phyloP scores from a whole-genome alignment of 2,113 vertebrate genomes.

The Cyprinus carpio region DNA sequence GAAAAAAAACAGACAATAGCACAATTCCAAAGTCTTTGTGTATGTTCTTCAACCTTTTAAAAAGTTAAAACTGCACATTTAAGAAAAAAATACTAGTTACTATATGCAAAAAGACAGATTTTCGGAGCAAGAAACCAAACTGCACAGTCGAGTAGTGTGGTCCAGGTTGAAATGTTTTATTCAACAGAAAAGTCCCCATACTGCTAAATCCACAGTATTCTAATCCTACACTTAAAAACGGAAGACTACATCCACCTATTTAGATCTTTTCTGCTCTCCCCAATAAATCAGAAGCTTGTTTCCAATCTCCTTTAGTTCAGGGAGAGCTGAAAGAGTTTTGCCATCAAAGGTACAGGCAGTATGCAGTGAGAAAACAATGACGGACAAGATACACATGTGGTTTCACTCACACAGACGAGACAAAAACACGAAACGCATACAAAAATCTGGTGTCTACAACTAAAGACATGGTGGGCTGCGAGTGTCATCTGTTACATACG shows the following conservation, averaged over 20 bases:
- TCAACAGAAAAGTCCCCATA: conserved; percentile 69
- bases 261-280: conserved; percentile 45
- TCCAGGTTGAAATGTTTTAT: conserved; percentile 61
- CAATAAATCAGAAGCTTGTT: conserved; percentile 27
- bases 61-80: too few species aligned
- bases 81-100: neutral
- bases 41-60: too few species aligned
- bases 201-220: conserved; percentile 65
- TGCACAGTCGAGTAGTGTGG: neutral
- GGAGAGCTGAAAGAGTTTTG: conserved; percentile 54
- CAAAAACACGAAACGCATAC: conserved; percentile 61
- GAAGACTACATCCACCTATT: conserved; percentile 68
- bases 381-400: conserved; percentile 63
- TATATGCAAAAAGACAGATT: neutral
- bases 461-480: conserved; percentile 59
- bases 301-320: conserved; percentile 48
- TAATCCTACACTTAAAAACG: conserved; percentile 63
- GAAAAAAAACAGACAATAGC: too few species aligned
- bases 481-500: neutral
- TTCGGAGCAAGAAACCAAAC: neutral
- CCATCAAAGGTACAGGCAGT: conserved; percentile 63
- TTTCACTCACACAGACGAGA: conserved; percentile 69
- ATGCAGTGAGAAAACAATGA: conserved; percentile 69
- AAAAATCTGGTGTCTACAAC: conserved; percentile 64
- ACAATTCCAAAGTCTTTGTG: too few species aligned